Percentiles rank a stretch among this genome's conserved stretches.
These are phyloP conservation scores for Drymodes brunneopygia DNA, from an alignment of 2,113 vertebrate genomes.

Conservation along the genomic window DNA sequence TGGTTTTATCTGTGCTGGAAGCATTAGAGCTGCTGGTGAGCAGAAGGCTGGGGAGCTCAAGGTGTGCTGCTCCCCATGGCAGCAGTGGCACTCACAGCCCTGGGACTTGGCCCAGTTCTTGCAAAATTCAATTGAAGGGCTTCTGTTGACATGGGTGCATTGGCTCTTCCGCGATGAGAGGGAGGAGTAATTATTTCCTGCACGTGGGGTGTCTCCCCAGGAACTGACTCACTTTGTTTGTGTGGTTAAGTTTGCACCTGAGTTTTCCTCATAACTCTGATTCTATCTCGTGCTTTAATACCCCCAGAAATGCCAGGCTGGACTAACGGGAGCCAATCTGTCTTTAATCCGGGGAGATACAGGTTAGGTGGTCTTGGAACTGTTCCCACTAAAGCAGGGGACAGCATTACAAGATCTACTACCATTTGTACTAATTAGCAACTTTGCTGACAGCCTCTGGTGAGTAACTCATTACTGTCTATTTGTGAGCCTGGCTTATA, in stretches of 20 bases:
- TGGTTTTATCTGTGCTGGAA: not conserved
- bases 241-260: not conserved
- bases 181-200: constrained; percentile 52
- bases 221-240: not conserved
- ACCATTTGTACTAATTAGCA: constrained; percentile 63
- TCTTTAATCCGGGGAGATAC: not conserved
- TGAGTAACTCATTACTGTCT: constrained; percentile 66
- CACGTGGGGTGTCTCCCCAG: constrained; percentile 8
- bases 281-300: not conserved
- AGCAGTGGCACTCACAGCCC: not conserved
- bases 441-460: constrained; percentile 63
- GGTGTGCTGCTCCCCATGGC: not conserved
- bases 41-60: not conserved
- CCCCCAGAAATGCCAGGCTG: not conserved
- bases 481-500: constrained; percentile 62
- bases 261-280: not conserved
- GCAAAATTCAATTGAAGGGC: constrained; percentile 14
- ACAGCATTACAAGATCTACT: constrained; percentile 43
- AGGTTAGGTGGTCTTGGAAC: constrained; percentile 56
- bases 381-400: constrained; percentile 44
- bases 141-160: constrained; percentile 19
- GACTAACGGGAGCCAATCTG: not conserved
- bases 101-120: constrained; percentile 56
- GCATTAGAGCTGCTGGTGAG: not conserved
- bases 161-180: not conserved